A percentile compares a stretch with the other conserved stretches of the same genome.
Conservation (phyloP, 2,113 vertebrate species). For the Gnathonemus echidnorhynchus region DNA sequence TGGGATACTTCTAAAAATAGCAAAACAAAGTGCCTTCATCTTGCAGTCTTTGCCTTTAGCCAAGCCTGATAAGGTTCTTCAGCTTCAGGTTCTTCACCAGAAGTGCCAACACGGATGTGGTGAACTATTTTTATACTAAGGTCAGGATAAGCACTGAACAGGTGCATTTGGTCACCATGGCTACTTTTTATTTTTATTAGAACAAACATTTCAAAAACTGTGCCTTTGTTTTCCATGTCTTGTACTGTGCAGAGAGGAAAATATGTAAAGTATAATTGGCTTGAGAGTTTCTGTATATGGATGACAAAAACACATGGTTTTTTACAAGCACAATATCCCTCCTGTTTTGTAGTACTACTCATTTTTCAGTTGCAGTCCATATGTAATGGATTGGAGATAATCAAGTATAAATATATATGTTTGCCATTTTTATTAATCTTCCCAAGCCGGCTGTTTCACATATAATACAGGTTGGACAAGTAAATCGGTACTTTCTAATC, state of each 20-base stretch:
- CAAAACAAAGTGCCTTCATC: not conserved
- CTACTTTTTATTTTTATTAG: constrained; percentile 29
- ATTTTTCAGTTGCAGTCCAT: constrained; percentile 17
- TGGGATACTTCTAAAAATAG: not conserved
- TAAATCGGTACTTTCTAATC: constrained; percentile 13
- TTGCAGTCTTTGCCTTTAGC: not conserved
- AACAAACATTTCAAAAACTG: constrained; percentile 13
- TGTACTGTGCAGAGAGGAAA: constrained; percentile 24
- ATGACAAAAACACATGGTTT: constrained; percentile 27
- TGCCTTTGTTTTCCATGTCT: constrained; percentile 25
- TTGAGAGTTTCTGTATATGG: constrained; percentile 23
- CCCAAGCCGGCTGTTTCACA: not conserved
- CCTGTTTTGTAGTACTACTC: constrained; percentile 26
- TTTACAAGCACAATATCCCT: constrained; percentile 27
- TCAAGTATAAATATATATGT: constrained; percentile 3
- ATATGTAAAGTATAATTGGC: constrained; percentile 25
- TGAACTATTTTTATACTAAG: constrained; percentile 37
- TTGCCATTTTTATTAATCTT: not conserved
- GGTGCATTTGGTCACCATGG: constrained; percentile 28
- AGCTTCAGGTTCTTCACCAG: constrained; percentile 12
- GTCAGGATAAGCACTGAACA: constrained; percentile 30
- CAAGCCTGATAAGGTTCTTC: not conserved
- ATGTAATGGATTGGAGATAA: constrained; percentile 15
- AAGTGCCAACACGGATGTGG: constrained; percentile 36
- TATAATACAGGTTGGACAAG: not conserved